Evolutionary conservation across 2,113 vertebrate genomes (phyloP).

Genomic region (Ahaetulla prasina): DNA sequence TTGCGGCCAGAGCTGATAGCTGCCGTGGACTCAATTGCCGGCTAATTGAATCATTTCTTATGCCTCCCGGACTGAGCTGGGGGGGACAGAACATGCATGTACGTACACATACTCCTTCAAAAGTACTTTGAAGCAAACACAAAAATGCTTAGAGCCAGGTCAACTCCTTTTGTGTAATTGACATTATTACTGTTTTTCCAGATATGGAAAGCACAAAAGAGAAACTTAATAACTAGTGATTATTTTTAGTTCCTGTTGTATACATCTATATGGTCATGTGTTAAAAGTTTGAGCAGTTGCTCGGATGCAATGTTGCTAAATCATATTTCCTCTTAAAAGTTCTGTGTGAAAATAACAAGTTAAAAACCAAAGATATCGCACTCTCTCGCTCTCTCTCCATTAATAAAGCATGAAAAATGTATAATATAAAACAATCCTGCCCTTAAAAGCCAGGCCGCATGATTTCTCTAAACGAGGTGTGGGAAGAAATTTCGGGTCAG

Average conservation of each 20-base stretch:
- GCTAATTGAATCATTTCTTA: too few relatives aligned
- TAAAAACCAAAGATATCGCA: background rate
- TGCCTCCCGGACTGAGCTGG: too few relatives aligned
- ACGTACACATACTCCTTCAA: background rate
- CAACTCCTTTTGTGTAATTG: background rate
- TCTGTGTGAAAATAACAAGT: background rate
- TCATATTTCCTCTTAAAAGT: background rate
- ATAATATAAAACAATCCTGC: background rate
- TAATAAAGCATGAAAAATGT: background rate
- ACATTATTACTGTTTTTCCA: background rate
- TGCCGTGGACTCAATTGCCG: too few relatives aligned
- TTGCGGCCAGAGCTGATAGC: too few relatives aligned
- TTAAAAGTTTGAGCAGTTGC: background rate
- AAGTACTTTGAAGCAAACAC: background rate
- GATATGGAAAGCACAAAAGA: background rate
- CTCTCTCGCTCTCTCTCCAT: too few relatives aligned
- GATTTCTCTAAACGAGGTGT: accelerated
- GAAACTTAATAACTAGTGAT: background rate
- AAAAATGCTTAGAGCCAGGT: background rate
- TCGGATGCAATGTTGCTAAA: background rate
- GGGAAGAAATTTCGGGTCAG: too few relatives aligned
- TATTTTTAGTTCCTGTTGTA: background rate
- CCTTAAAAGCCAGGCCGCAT: background rate
- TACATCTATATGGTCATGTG: background rate
- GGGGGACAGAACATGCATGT: too few relatives aligned